Percentiles rank a stretch among this genome's conserved stretches.
phyloP scores from a whole-genome alignment of 2,888 invertebrate genomes.

The Eupsilia transversa region DNA sequence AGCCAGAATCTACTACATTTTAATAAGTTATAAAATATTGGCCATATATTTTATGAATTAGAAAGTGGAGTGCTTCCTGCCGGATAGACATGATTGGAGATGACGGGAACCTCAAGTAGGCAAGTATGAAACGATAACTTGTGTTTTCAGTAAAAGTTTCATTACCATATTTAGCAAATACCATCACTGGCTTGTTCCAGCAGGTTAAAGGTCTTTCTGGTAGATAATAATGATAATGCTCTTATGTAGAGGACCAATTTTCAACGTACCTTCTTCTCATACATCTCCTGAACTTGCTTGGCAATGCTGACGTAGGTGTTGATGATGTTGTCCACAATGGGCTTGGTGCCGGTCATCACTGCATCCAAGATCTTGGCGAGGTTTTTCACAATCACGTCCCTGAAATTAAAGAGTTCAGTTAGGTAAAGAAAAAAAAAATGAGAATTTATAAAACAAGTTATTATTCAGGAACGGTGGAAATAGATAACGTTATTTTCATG shows the following conservation, averaged over 20 bases:
- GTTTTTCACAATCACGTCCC: slow-evolving; percentile 77
- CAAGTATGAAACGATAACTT: neutral
- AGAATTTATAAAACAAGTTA: neutral
- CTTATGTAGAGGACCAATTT: neutral
- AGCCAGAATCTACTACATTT: neutral
- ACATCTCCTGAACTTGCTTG: slow-evolving; percentile 78
- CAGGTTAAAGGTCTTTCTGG: neutral
- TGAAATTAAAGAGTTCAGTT: slow-evolving; percentile 55
- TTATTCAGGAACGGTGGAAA: neutral
- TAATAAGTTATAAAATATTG: neutral
- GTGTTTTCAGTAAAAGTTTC: neutral
- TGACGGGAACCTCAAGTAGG: neutral
- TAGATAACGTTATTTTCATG: neutral
- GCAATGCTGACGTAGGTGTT: slow-evolving; percentile 70
- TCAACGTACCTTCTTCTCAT: slow-evolving; percentile 78
- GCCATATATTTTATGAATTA: neutral
- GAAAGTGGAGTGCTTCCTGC: neutral
- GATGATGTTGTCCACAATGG: slow-evolving; percentile 77
- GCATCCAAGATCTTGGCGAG: slow-evolving; percentile 81
- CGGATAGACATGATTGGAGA: neutral
- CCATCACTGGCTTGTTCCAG: neutral
- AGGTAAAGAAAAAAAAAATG: too few relatives aligned
- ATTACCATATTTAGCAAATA: too few relatives aligned
- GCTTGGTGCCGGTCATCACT: slow-evolving; percentile 75
- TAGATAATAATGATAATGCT: too few relatives aligned